Base-by-base conservation (phyloP, 2,797 vertebrate species). In the Sebastes nivosus region DNA sequence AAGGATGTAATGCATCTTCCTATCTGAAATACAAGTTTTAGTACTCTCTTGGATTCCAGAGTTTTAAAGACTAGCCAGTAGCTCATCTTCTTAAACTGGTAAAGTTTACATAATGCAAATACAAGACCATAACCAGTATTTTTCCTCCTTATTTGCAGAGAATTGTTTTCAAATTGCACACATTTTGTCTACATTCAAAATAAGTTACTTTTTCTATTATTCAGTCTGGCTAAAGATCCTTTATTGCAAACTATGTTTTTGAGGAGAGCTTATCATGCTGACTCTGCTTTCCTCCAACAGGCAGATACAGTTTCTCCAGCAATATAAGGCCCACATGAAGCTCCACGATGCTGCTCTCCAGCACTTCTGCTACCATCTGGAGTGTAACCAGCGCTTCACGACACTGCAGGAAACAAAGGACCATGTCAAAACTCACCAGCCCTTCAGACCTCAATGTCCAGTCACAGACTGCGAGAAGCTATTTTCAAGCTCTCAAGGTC, bases 281-380 rank as follows among this genome's bases (percentile, higher is more conserved):
- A 22, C 11, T 84, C 6, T 64, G 16, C 30, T 82, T 58, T 77
- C 18, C 24, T 66, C 54, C 81, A 63, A 71, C 93, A 95, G 94
- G 84, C 82, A 85, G 54, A 63, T 98, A 22, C 95, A 96, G 20
- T 94, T 96, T 87, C 94, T 97, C 52, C 96, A 96, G 24, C 97
- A 99, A 84, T 98, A 97, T 81, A 96, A 97, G 82, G 97, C 98
- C 77, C 98, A 99, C 88, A 94, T 98, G 90, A 97, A 97, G 81
- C 95, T 96, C 84, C 98, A 99, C 1, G 88, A 93, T 66, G 92
- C 94, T 87, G 94, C 96, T 75, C 96, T 97, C 60, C 97, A 96
- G 61, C 95, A 97, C 86, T 97, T 97, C 87, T 99, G 98, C 93
- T 96, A 96, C 95, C 98, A 99, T 82, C 91, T 95, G 61, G 96